Evolutionary conservation across 2,797 vertebrate species (phyloP), one percentile per base, ranked within the genome.

Genomic region (Carcharodon carcharias): DNA sequence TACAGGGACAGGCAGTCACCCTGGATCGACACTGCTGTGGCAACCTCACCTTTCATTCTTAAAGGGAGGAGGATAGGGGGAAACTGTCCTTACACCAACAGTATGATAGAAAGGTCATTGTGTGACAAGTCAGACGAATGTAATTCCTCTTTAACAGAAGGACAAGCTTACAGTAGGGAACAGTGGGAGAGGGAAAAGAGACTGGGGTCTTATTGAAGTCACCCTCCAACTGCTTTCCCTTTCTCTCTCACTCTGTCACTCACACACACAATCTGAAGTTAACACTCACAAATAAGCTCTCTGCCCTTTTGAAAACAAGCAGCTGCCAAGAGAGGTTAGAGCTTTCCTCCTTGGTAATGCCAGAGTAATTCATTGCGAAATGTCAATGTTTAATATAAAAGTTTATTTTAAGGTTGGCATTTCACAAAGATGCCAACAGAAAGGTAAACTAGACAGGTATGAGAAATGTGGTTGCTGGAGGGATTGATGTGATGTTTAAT

Each of bases 341-440:
- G 40, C 61, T 67, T 23, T 23, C n/a, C n/a, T 93, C 31, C 9
- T n/a, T 67, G 91, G 40, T 93, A 93, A 45, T 93, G 63, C 61
- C 91, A 67, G 91, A 93, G n/a, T 67, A 67, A 67, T 45, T 23
- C 91, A 93, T 65, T 67, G 61, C n/a, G n/a, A 93, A 93, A 93
- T 93, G 91, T 93, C 61, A 67, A 61, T 45, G n/a, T 93, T 93
- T 93, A 93, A 93, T 67, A 40, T 67, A 4, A 65, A 45, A 67
- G 61, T 65, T 40, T 93, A 93, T 93, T 93, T 67, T 93, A 93
- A 67, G 61, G 91, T 93, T 93, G 91, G 91, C 91, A 93, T 93
- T 93, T 93, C 61, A 40, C 91, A 45, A 65, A 9, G 61, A 93
- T 65, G n/a, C n/a, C 40, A 85, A 26, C 23, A 18, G 45, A 85